Evolutionary conservation across 2,797 vertebrate genomes (phyloP), one percentile per base, ranked within the genome.

Genomic region (Kryptolebias ocellatus): DNA sequence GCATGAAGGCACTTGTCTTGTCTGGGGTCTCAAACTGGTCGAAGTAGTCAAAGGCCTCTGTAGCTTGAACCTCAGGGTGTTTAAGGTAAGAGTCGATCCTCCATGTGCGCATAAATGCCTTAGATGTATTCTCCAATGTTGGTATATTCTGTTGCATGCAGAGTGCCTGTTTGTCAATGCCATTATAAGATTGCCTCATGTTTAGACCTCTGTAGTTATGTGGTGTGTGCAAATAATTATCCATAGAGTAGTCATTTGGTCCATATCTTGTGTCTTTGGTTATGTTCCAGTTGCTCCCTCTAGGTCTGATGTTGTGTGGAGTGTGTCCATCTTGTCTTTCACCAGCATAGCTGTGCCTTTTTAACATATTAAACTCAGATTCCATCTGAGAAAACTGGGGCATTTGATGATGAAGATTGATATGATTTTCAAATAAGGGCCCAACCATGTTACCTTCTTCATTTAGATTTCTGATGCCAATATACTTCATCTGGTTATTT

Each of bases 291-390:
- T 90, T 87, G 73, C 93, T 94, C 1, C 87, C 85, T 57, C 90
- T 88, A 24, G 90, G 86, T 68, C 92, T 93, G 28, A 83, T 61
- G 67, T 90, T 78, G 29, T 79, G 81, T 0, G 83, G 86, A 85
- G 93, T 59, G 55, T 90, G 74, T 34, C 76, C 91, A 72, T 97
- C 96, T 29, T 95, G 90, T 60, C 92, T 93, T 66, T 98, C 97
- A 1, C 98, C 97, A 4, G 98, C 98, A 18, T 99, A 99, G 78
- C 98, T 99, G 64, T 99, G 98, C 57, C 98, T 93, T 90, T 99
- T 99, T 86, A 94, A 92, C 71, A 92, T 95, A 64, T 95, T 93
- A 24, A 87, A 69, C 53, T 76, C 58, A 14, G 92, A 86, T 47
- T 94, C 94, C 67, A 90, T 81, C 4, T 92, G 92, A 12, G 90